Evolutionary conservation across 92 coral and sea anemone species (phyloP), one percentile per base, ranked within the genome.

Genomic region (Zoanthus sansibaricus): DNA sequence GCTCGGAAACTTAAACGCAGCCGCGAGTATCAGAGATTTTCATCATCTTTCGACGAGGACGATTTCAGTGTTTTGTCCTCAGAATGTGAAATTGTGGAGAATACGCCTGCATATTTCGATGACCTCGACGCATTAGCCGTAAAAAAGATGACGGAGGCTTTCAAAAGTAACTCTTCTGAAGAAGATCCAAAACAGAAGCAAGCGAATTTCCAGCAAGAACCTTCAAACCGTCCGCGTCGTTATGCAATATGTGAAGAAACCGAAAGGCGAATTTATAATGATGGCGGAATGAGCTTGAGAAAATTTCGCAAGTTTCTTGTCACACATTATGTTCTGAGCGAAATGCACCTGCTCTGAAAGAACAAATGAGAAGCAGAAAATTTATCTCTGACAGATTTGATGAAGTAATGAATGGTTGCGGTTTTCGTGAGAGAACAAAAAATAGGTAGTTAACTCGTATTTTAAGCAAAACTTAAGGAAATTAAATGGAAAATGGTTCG

Each of bases 31-130:
- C 85, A 80, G 37, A 80, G 73, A 49, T 44, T 80, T 13, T 45
- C 85, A 10, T 80, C 85, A n/a, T 80, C 85, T 37, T 80, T 80
- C 46, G 85, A 80, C 59, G 85, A 80, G 13, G 85, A 66, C 58
- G 75, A 80, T 46, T 46, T 80, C 30, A 80, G 75, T 25, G 44
- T 44, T 46, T 80, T 80, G 71, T 46, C 85, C 17, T 32, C 56
- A 66, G 85, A 80, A 5, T 80, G 85, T 16, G 85, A 80, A 49
- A 71, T 49, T 6, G 62, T 80, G 46, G 31, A 46, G 25, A 67
- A 67, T 42, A 62, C 47, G 46, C 74, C 74, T 30, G 30, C 74
- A 13, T 76, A 76, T 14, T 76, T 76, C 31, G 82, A 76, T 18
- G 82, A 76, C 51, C 82, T 76, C 25, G 82, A 76, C 37, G 82